These are phyloP conservation scores for Adelphocoris suturalis DNA, from an alignment of 2,888 invertebrate genomes.

Conservation along the genomic window DNA sequence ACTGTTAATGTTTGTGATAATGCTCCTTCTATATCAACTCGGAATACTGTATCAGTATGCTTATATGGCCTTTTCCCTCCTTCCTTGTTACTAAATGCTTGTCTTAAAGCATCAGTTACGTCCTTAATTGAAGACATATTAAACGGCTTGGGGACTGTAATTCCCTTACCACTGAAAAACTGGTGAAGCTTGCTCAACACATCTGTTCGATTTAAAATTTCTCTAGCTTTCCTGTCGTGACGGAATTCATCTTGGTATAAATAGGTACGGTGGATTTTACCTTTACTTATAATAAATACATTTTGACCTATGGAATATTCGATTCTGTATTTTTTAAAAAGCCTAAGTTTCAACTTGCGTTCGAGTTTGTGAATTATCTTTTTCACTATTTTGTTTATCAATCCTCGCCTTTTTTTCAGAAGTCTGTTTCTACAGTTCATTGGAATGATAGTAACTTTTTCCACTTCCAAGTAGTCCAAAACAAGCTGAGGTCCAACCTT, in stretches of 20 bases:
- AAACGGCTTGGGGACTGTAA: conserved; percentile 76
- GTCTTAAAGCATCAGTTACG: conserved; percentile 76
- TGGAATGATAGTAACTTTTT: neutral
- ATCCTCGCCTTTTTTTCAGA: too few relatives aligned
- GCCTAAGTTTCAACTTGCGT: too few relatives aligned
- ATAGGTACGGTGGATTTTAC: too few relatives aligned
- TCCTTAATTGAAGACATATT: conserved; percentile 79
- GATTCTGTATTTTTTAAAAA: too few relatives aligned
- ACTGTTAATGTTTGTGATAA: conserved; percentile 90
- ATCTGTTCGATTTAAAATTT: neutral
- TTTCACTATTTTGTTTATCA: too few relatives aligned
- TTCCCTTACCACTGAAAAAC: conserved; percentile 19
- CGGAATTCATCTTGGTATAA: too few relatives aligned
- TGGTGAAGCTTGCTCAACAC: conserved; percentile 21
- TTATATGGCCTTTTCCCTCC: neutral
- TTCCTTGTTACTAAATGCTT: neutral
- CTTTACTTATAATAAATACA: too few relatives aligned
- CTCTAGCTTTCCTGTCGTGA: too few relatives aligned
- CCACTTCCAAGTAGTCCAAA: conserved; percentile 41
- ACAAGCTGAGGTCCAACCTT: conserved; percentile 52
- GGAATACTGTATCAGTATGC: conserved; percentile 84
- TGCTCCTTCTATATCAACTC: conserved; percentile 92
- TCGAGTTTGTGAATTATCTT: too few relatives aligned
- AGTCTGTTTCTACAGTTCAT: too few relatives aligned
- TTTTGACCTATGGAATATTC: too few relatives aligned